Conservation (phyloP, 2,888 invertebrate species). For the Drosophila mimica region DNA sequence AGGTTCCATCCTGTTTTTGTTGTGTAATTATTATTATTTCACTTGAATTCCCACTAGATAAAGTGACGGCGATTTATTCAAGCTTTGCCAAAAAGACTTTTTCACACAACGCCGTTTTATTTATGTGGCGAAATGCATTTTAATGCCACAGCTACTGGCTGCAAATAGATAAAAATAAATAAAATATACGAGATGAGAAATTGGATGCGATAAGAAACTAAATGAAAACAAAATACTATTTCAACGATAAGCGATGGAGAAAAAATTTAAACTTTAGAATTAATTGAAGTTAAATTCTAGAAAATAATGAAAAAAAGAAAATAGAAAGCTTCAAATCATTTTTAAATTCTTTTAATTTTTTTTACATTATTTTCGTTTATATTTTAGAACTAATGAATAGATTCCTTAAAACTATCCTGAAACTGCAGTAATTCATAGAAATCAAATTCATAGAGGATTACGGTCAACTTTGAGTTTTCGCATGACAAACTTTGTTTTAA, state of each 20-base stretch:
- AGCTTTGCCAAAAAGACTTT: conserved; percentile 27
- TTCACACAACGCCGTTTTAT: conserved; percentile 19
- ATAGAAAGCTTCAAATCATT: neutral
- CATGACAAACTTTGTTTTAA: conserved; percentile 47
- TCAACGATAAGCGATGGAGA: too few relatives aligned
- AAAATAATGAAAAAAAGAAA: neutral
- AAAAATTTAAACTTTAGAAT: neutral
- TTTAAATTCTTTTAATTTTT: neutral
- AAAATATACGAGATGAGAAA: conserved; percentile 1
- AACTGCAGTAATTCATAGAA: neutral
- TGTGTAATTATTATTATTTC: conserved; percentile 9
- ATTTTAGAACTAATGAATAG: too few relatives aligned
- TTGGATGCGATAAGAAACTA: neutral
- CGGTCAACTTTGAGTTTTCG: conserved; percentile 49
- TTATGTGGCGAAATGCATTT: conserved; percentile 60
- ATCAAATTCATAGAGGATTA: neutral
- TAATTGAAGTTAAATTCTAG: neutral
- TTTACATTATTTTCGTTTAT: too few relatives aligned
- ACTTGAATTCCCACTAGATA: conserved; percentile 15
- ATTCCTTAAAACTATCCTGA: neutral
- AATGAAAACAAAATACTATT: neutral
- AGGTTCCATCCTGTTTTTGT: conserved; percentile 45
- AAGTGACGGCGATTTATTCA: conserved; percentile 30
- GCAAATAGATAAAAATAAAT: conserved; percentile 21
- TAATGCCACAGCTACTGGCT: conserved; percentile 34